Base-by-base conservation (phyloP, 2,797 vertebrate species). In the Bradypodion ventrale region DNA sequence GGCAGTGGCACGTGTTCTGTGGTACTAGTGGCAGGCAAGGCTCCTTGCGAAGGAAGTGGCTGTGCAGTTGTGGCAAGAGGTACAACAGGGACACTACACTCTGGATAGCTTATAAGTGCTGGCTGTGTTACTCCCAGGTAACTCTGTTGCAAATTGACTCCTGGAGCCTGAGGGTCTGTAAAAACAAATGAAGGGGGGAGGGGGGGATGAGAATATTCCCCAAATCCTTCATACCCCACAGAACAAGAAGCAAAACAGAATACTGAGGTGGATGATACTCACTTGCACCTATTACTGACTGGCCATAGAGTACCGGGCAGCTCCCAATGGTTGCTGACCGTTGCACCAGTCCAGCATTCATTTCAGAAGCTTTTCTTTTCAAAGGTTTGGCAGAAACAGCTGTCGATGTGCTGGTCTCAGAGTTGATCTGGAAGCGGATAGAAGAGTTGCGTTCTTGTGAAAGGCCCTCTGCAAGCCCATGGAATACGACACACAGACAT, bases 291-390 rank as follows among this genome's bases (percentile, higher is more conserved):
- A 96, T 85, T 74, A 97, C 79, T 65, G 97, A 87, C 76, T 99
- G 98, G 80, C 97, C 97, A 92, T 99, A 99, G 66, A 99, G 95
- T 85, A 99, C 98, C 0, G 98, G 96, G 91, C 96, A 98, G 92
- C 98, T 99, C 80, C 98, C 98, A 25, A 99, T 99, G 60, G 98
- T 98, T 74, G 98, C 96, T 0, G 97, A 84, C 83, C 98, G 97
- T 92, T 95, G 96, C 85, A 97, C 83, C 72, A 96, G 95, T 29
- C 95, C 94, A 0, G 96, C 93, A 72, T 82, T 94, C 49, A 96
- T 92, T 85, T 96, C 95, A 3, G 91, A 27, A 0, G 96, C 95
- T 94, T 99, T 99, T 77, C 98, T 96, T 90, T 99, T 99, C 87
- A 96, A 93, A 0, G 95, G 95, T 91, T 97, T 99, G 73, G 88